Conservation (phyloP, 2,888 invertebrate species). For the Orthonevra nobilis region DNA sequence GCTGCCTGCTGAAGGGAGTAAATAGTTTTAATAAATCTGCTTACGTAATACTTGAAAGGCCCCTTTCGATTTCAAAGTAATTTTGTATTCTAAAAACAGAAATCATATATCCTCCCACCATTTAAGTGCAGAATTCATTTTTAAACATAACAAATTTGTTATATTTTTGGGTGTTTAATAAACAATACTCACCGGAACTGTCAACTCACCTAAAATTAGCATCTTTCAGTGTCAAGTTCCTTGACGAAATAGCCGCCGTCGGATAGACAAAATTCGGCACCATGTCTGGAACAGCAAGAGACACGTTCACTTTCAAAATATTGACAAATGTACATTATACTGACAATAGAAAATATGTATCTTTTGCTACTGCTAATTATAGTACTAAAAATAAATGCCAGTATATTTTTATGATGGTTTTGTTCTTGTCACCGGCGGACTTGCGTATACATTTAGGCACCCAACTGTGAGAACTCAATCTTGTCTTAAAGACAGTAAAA, state of each 20-base stretch:
- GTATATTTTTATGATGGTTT: not conserved
- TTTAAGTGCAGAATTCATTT: too few species aligned
- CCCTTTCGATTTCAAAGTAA: too few species aligned
- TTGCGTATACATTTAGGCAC: not conserved
- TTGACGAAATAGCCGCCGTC: too few species aligned
- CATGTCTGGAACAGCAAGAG: constrained; percentile 1
- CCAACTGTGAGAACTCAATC: not conserved
- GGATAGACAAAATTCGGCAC: not conserved
- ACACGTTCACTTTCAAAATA: constrained; percentile 9
- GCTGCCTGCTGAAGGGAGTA: too few species aligned
- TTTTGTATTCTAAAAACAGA: too few species aligned
- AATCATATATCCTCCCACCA: too few species aligned
- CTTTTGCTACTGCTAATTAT: not conserved
- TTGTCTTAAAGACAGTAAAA: not conserved
- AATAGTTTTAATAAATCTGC: too few species aligned
- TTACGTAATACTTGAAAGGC: too few species aligned
- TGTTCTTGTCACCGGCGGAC: not conserved
- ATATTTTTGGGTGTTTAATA: constrained; percentile 1
- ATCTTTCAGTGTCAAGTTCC: constrained; percentile 8
- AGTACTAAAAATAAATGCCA: too few species aligned
- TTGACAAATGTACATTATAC: constrained; percentile 25
- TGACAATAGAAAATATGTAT: too few species aligned
- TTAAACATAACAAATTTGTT: not conserved
- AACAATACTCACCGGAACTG: constrained; percentile 33
- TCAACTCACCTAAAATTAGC: constrained; percentile 23